Evolutionary conservation across 2,113 vertebrate species (phyloP).

Genomic region (Xenopus borealis): DNA sequence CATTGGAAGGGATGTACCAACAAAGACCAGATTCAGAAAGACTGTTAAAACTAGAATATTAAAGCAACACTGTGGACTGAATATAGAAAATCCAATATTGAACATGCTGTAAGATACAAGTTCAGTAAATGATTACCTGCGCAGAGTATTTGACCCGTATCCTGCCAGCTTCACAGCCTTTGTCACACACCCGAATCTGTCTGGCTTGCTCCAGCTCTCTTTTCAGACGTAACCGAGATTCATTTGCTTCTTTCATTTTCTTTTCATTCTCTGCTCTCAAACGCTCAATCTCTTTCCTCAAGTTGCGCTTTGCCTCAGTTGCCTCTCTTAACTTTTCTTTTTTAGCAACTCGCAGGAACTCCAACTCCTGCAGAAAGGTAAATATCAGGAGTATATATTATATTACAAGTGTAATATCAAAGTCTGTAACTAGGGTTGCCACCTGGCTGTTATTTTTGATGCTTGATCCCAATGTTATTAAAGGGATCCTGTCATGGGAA

Average conservation of each 20-base stretch:
- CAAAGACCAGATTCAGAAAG: no score
- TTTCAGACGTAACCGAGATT: slow-evolving; percentile 84
- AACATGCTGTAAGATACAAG: no score
- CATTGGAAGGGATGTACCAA: not conserved
- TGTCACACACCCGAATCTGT: slow-evolving; percentile 87
- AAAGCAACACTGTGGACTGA: no score
- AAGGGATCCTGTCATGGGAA: no score
- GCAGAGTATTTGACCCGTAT: slow-evolving; percentile 91
- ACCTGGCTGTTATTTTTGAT: no score
- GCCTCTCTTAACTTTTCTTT: slow-evolving; percentile 96
- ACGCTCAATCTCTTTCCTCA: slow-evolving; percentile 93
- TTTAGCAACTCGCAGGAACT: slow-evolving; percentile 93
- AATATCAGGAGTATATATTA: not conserved
- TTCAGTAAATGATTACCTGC: slow-evolving; percentile 69
- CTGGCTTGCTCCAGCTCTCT: slow-evolving; percentile 91
- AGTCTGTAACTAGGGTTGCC: no score
- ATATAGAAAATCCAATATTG: no score
- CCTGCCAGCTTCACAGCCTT: slow-evolving; percentile 89
- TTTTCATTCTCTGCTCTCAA: slow-evolving; percentile 89
- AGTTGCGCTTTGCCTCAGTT: slow-evolving; percentile 88
- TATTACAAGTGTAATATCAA: no score
- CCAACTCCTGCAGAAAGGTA: slow-evolving; percentile 76
- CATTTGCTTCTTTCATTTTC: slow-evolving; percentile 93
- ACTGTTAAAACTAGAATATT: no score
- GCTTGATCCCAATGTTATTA: no score